Evolutionary conservation across 2,113 vertebrate genomes (phyloP).

Genomic region (Hipposideros armiger): DNA sequence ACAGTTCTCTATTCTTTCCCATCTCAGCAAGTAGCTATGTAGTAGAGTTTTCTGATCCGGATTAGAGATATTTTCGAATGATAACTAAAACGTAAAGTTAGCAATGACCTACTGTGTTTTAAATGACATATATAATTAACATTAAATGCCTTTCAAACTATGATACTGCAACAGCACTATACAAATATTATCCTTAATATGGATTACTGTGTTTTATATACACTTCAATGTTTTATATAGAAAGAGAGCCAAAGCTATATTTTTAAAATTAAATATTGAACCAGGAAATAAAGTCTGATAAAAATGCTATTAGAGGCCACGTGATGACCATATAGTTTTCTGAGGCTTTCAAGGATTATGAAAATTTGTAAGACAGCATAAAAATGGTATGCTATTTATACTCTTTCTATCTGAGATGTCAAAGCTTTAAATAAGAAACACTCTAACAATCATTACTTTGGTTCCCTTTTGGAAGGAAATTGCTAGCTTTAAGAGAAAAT

Average conservation of each 20-base stretch:
- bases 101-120: not conserved
- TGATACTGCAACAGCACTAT: too few relatives aligned
- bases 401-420: not conserved
- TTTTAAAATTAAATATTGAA: not conserved
- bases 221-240: conserved; percentile 9
- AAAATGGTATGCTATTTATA: not conserved
- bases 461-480: not conserved
- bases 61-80: not conserved
- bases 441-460: not conserved
- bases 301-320: not conserved
- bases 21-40: not conserved
- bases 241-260: not conserved
- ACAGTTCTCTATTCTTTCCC: not conserved
- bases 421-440: conserved; percentile 4
- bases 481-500: not conserved
- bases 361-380: not conserved
- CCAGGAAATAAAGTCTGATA: not conserved
- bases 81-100: conserved; percentile 33
- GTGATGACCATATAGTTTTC: not conserved
- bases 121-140: not conserved
- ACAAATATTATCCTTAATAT: too few relatives aligned
- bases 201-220: not conserved
- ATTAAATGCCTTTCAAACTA: conserved; percentile 18
- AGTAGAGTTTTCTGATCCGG: not conserved
- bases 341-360: not conserved